A percentile compares a stretch with the other conserved stretches of the same genome.
Evolutionary conservation across 2,888 invertebrate genomes (phyloP).

Genomic region (Syritta pipiens): DNA sequence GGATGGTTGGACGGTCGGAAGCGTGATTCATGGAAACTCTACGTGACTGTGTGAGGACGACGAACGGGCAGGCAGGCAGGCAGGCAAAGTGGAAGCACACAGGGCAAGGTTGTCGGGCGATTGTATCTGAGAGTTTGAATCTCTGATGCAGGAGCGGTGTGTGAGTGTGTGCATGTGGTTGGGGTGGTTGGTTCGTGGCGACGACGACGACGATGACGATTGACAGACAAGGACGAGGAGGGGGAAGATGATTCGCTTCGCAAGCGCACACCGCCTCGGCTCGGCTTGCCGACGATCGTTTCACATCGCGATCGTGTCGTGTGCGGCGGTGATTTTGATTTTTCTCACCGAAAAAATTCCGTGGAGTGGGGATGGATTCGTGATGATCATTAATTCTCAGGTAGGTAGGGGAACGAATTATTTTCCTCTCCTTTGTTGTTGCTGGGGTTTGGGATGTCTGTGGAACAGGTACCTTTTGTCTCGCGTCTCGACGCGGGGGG

Average conservation of each 20-base stretch:
- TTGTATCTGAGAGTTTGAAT: slow-evolving; percentile 26
- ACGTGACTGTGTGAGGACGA: slow-evolving; percentile 55
- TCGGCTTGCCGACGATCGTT: slow-evolving; percentile 34
- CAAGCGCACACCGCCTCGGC: slow-evolving; percentile 39
- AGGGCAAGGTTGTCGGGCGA: slow-evolving; percentile 66
- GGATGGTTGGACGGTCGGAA: slow-evolving; percentile 27
- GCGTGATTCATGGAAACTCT: slow-evolving; percentile 66
- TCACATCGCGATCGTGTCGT: slow-evolving; percentile 61
- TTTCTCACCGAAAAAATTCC: slow-evolving; percentile 27
- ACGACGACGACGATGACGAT: not conserved
- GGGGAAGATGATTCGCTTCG: slow-evolving; percentile 45
- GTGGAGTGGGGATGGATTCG: slow-evolving; percentile 42
- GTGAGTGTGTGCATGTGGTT: slow-evolving; percentile 32
- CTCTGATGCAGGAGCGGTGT: not conserved
- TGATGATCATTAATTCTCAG: slow-evolving; percentile 52
- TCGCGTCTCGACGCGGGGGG: slow-evolving; percentile 28
- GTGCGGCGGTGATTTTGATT: slow-evolving; percentile 61
- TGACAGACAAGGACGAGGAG: not conserved
- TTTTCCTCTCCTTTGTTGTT: too few relatives aligned
- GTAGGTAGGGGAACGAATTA: slow-evolving; percentile 46
- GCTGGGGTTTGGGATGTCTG: slow-evolving; percentile 12
- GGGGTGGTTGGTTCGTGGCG: slow-evolving; percentile 34
- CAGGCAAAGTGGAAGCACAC: slow-evolving; percentile 61
- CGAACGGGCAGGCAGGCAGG: slow-evolving; percentile 33
- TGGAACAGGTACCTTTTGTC: slow-evolving; percentile 31